Evolutionary conservation across 2,113 vertebrate genomes (phyloP).

Genomic region (Toxostoma redivivum): DNA sequence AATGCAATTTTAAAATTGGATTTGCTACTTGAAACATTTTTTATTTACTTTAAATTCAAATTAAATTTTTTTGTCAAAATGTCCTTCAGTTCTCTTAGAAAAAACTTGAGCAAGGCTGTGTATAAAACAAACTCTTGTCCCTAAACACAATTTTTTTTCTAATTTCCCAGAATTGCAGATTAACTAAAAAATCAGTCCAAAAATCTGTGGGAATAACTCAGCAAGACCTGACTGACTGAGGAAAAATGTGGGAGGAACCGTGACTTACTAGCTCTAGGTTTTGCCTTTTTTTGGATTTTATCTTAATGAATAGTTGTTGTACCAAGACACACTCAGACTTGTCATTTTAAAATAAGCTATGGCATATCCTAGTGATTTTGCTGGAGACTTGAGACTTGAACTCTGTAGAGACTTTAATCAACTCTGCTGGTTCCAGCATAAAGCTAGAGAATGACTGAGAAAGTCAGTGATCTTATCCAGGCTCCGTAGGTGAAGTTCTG

Average conservation of each 20-base stretch:
- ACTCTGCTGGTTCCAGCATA: neutral
- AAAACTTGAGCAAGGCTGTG: neutral
- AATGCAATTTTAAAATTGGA: fast-evolving
- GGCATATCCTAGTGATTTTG: neutral
- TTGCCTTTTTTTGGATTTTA: neutral
- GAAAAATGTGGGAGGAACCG: neutral
- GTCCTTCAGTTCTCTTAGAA: neutral
- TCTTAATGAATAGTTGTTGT: neutral
- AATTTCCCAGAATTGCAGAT: neutral
- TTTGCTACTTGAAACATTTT: neutral
- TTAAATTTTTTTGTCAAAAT: neutral
- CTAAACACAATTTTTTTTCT: neutral
- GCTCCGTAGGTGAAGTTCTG: neutral
- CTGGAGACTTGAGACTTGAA: neutral
- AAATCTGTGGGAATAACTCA: neutral
- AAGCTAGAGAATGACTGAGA: neutral
- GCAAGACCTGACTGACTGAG: neutral
- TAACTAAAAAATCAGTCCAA: neutral
- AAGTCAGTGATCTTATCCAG: neutral
- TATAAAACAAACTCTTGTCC: neutral
- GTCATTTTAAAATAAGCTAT: neutral
- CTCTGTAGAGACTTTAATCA: neutral
- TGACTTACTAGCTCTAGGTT: neutral
- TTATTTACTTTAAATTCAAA: neutral
- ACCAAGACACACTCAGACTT: neutral